Conservation (phyloP, 1,140 invertebrate genomes). For the Oedothorax gibbosus region DNA sequence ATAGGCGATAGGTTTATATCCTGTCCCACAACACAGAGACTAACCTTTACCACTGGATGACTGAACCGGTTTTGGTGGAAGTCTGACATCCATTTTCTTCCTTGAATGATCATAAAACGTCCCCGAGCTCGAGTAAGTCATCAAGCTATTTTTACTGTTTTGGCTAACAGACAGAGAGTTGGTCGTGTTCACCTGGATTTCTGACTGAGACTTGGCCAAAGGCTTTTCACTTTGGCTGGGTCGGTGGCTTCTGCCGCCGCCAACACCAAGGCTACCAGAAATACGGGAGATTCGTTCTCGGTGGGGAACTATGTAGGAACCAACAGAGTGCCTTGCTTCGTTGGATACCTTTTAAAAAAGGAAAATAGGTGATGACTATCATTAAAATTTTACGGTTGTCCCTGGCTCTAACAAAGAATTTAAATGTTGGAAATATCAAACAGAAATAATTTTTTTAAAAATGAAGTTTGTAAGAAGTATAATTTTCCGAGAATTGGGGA, state of each 20-base stretch:
- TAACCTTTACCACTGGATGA: slow-evolving; percentile 47
- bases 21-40: too few species aligned
- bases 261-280: slow-evolving; percentile 33
- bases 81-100: slow-evolving; percentile 47
- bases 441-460: too few species aligned
- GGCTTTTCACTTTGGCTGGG: slow-evolving; percentile 51
- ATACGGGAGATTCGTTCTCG: slow-evolving; percentile 3
- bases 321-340: slow-evolving; percentile 47
- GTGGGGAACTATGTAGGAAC: slow-evolving; percentile 3
- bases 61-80: slow-evolving; percentile 44
- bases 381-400: too few species aligned
- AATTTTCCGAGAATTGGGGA: too few species aligned
- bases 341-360: slow-evolving; percentile 4
- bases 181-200: slow-evolving; percentile 50
- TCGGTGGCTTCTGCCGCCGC: slow-evolving; percentile 41
- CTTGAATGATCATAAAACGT: slow-evolving; percentile 56
- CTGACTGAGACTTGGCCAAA: slow-evolving; percentile 54
- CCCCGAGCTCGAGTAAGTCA: slow-evolving; percentile 57
- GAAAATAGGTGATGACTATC: too few species aligned
- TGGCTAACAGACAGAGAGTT: slow-evolving; percentile 58
- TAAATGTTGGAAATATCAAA: too few species aligned
- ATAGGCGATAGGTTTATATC: too few species aligned
- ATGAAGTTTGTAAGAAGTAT: too few species aligned
- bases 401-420: too few species aligned
- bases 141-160: slow-evolving; percentile 55